phyloP scores from a whole-genome alignment of 2,888 invertebrate genomes.

The Punctoribates punctum region DNA sequence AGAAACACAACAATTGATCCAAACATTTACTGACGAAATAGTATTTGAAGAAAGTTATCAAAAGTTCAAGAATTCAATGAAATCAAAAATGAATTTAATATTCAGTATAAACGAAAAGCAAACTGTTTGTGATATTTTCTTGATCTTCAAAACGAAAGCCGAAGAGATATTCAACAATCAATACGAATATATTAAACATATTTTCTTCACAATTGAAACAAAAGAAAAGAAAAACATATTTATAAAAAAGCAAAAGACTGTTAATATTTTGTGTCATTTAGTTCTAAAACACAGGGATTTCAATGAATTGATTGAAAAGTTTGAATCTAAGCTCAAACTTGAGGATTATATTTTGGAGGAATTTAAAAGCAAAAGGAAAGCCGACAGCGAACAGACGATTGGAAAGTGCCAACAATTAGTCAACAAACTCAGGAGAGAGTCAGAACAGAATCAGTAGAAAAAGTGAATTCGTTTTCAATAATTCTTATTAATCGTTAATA shows the following conservation, averaged over 20 bases:
- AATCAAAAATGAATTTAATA: neutral
- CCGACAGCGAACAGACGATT: too few species aligned
- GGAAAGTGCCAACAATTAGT: too few species aligned
- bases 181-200: neutral
- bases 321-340: too few species aligned
- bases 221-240: neutral
- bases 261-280: neutral
- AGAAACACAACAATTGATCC: neutral
- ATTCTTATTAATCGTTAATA: too few species aligned
- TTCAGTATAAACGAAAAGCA: neutral
- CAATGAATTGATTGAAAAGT: too few species aligned
- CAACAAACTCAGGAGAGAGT: neutral
- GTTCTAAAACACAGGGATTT: neutral
- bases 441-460: too few species aligned
- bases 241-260: neutral
- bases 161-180: slow-evolving; percentile 2
- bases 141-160: neutral
- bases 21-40: neutral
- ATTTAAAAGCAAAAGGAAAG: too few species aligned
- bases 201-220: neutral
- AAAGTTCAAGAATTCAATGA: neutral
- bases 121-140: neutral
- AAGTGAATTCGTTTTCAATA: too few species aligned
- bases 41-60: neutral
- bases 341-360: too few species aligned